Conservation (phyloP, 2,888 invertebrate species). For the Sphaerophoria taeniata region DNA sequence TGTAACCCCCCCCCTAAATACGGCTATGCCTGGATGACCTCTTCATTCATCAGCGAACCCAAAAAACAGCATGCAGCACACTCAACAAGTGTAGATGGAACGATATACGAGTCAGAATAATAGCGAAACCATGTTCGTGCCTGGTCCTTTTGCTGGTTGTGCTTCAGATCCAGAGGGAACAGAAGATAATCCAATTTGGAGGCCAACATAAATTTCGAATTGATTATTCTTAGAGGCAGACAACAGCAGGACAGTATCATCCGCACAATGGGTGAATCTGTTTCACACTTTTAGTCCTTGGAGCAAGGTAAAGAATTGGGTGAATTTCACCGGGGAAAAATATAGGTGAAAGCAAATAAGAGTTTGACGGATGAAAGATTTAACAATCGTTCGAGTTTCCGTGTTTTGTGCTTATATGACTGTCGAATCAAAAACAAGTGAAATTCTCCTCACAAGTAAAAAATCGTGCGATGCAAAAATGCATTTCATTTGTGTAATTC, state of each 20-base stretch:
- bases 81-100: no score
- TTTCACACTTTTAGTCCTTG: conserved; percentile 2
- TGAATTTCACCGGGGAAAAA: background rate
- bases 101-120: background rate
- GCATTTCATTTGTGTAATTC: conserved; percentile 35
- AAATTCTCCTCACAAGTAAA: background rate
- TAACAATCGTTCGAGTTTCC: no score
- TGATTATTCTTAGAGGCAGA: conserved; percentile 19
- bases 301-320: background rate
- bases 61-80: background rate
- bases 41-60: background rate
- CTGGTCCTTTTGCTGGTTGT: conserved; percentile 4
- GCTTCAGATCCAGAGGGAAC: background rate
- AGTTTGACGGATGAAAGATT: no score
- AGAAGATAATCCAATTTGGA: conserved; percentile 31
- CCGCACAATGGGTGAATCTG: conserved; percentile 4
- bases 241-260: background rate
- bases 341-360: no score
- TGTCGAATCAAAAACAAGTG: no score
- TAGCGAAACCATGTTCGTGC: conserved; percentile 14
- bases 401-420: no score
- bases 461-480: background rate
- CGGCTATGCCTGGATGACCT: background rate
- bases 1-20: no score
- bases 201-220: conserved; percentile 14